Evolutionary conservation across 2,113 vertebrate species (phyloP).

Genomic region (Periophthalmodon schlosseri): DNA sequence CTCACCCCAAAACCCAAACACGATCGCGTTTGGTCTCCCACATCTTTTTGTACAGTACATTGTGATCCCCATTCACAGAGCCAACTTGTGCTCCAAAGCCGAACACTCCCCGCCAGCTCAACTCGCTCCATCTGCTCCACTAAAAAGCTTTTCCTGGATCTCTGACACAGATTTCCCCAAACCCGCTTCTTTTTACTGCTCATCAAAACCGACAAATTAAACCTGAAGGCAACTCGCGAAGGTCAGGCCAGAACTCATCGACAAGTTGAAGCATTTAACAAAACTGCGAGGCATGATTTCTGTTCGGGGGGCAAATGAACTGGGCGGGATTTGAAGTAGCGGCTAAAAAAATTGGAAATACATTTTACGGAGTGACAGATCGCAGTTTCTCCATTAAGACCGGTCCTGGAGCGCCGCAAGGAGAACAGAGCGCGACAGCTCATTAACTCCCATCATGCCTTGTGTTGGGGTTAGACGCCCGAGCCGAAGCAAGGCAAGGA

Average conservation of each 20-base stretch:
- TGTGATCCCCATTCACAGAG: not conserved
- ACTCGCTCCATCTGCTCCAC: slow-evolving; percentile 13
- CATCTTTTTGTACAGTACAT: not conserved
- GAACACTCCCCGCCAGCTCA: not conserved
- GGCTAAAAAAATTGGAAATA: slow-evolving; percentile 17
- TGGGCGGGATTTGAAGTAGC: slow-evolving; percentile 5
- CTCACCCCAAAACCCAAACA: not conserved
- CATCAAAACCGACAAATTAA: slow-evolving; percentile 50
- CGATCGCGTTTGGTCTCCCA: not conserved
- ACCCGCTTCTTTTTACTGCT: slow-evolving; percentile 41
- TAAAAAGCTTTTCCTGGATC: slow-evolving; percentile 20
- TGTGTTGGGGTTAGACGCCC: slow-evolving; percentile 37
- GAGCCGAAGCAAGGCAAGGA: slow-evolving; percentile 23
- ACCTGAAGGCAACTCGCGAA: slow-evolving; percentile 30
- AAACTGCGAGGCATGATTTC: not conserved
- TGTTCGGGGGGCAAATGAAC: not conserved
- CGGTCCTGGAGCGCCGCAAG: slow-evolving; percentile 44
- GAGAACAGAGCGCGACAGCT: slow-evolving; percentile 58
- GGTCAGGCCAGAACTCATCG: slow-evolving; percentile 22
- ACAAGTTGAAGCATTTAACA: slow-evolving; percentile 10
- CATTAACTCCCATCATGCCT: slow-evolving; percentile 65
- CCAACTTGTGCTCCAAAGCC: not conserved
- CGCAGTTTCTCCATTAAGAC: slow-evolving; percentile 37
- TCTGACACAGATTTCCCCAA: slow-evolving; percentile 46
- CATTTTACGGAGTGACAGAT: slow-evolving; percentile 24